A percentile compares a stretch with the other conserved stretches of the same genome.
These are phyloP conservation scores for Dexiosoma caninum DNA, from an alignment of 2,888 invertebrate species.

Conservation along the genomic window DNA sequence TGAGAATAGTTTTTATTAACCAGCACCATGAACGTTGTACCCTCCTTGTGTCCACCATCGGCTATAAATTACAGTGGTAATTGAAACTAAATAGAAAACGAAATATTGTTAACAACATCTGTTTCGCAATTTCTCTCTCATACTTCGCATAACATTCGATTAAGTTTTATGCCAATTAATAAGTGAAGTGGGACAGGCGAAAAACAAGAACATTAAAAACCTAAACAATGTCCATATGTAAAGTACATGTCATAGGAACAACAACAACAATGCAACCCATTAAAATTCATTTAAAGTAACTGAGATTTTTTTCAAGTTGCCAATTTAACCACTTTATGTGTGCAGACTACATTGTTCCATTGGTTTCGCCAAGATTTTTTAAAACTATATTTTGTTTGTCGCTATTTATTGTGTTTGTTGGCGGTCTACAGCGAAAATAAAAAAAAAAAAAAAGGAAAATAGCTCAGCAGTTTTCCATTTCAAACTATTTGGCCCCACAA, in stretches of 20 bases:
- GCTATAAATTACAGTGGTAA: constrained; percentile 33
- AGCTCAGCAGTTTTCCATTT: neutral
- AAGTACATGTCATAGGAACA: neutral
- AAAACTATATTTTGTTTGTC: constrained; percentile 57
- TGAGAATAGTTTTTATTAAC: constrained; percentile 42
- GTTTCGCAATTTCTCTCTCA: constrained; percentile 49
- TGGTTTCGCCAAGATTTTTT: constrained; percentile 52
- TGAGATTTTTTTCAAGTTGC: constrained; percentile 25
- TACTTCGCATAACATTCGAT: constrained; percentile 53
- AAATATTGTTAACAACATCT: constrained; percentile 57
- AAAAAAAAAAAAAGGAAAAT: neutral
- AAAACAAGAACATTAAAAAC: neutral
- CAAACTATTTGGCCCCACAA: constrained; percentile 5
- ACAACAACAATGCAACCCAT: neutral
- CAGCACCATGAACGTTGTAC: neutral
- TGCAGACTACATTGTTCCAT: constrained; percentile 31
- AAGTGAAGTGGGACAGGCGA: constrained; percentile 25
- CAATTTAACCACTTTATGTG: constrained; percentile 34
- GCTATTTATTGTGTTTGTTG: constrained; percentile 53
- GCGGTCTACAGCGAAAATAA: constrained; percentile 11
- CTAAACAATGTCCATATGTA: constrained; percentile 3
- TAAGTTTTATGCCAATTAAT: constrained; percentile 61
- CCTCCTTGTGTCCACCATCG: neutral
- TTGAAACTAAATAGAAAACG: constrained; percentile 27
- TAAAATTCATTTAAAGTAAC: constrained; percentile 29